Percentiles rank a stretch among this genome's conserved stretches.
Conservation (phyloP, 2,888 invertebrate genomes). For the Choristoneura rosaceana region DNA sequence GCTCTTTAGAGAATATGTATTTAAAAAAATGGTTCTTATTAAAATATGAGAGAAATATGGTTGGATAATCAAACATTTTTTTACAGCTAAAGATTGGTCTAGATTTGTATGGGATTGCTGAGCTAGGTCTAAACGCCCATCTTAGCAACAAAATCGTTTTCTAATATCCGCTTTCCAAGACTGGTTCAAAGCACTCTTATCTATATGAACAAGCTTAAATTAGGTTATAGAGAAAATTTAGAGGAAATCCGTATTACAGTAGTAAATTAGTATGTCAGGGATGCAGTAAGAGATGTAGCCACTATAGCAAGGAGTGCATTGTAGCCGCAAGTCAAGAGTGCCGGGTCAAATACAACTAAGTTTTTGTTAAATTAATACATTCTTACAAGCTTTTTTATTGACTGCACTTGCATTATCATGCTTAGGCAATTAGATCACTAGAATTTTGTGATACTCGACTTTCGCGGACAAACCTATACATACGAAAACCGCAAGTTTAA, state of each 20-base stretch:
- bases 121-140: not conserved
- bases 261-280: slow-evolving; percentile 33
- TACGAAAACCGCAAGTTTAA: no score
- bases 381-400: no score
- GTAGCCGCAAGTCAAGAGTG: slow-evolving; percentile 28
- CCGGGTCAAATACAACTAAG: not conserved
- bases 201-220: not conserved
- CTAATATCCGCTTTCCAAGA: not conserved
- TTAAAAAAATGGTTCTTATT: no score
- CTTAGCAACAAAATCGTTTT: not conserved
- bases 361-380: no score
- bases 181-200: not conserved
- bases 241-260: slow-evolving; percentile 22
- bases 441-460: no score
- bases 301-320: slow-evolving; percentile 26
- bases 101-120: no score
- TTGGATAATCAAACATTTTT: not conserved
- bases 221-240: not conserved
- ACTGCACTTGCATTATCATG: no score
- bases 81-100: not conserved
- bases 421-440: no score
- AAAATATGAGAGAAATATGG: not conserved
- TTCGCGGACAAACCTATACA: no score
- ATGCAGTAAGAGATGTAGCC: slow-evolving; percentile 19
- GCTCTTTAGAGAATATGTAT: not conserved